A percentile compares a stretch with the other conserved stretches of the same genome.
Evolutionary conservation across 2,113 vertebrate species (phyloP).

Genomic region (Anguilla japonica): DNA sequence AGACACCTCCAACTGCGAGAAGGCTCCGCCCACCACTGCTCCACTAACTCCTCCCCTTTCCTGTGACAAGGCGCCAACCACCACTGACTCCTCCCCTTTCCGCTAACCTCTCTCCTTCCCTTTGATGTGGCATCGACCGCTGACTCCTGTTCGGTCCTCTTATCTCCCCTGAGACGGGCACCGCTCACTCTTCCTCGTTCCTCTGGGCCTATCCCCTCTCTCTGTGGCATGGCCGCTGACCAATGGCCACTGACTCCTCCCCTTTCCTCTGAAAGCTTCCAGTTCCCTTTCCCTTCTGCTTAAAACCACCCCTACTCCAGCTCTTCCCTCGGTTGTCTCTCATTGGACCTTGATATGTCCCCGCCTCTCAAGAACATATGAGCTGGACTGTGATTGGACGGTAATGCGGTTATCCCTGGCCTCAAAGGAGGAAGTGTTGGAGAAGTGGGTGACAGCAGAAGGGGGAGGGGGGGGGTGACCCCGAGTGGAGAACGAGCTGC

Average conservation of each 20-base stretch:
- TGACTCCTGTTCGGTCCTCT: too few species aligned
- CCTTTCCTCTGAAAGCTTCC: background rate
- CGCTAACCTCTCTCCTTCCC: constrained; percentile 18
- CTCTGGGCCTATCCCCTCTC: too few species aligned
- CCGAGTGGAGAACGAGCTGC: constrained; percentile 39
- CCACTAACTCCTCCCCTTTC: background rate
- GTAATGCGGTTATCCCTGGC: background rate
- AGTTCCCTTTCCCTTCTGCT: constrained; percentile 32
- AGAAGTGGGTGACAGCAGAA: constrained; percentile 32
- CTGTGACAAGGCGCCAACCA: background rate
- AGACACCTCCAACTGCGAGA: constrained; percentile 78
- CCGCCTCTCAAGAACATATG: background rate
- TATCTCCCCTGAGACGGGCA: too few species aligned
- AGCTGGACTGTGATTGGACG: background rate
- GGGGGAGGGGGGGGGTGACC: constrained; percentile 16
- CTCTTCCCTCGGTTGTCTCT: constrained; percentile 2
- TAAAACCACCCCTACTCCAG: constrained; percentile 22
- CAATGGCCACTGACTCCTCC: background rate
- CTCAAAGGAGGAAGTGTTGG: background rate
- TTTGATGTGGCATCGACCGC: constrained; percentile 39
- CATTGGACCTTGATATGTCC: constrained; percentile 14
- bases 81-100: background rate
- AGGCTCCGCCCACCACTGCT: background rate
- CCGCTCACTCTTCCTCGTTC: too few species aligned
- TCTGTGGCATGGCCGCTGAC: constrained; percentile 52